Evolutionary conservation across 2,113 vertebrate genomes (phyloP).

Genomic region (Jacana jacana): DNA sequence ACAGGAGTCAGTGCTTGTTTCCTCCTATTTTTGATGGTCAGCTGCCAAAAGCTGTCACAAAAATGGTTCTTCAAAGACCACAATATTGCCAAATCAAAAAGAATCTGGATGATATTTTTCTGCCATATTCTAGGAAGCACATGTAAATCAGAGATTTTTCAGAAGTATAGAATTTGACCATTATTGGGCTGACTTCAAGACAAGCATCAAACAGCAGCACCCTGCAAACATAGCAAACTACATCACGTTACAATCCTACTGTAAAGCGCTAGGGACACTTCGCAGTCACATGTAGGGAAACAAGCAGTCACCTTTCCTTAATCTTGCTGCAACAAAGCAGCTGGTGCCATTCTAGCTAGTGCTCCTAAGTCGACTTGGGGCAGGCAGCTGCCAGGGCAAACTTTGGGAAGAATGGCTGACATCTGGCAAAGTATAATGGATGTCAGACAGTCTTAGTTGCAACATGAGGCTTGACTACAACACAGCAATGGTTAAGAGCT

Average conservation of each 20-base stretch:
- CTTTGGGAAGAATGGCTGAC: not conserved
- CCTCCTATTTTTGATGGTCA: not conserved
- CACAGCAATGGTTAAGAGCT: not conserved
- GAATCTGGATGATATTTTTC: not conserved
- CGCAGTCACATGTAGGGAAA: not conserved
- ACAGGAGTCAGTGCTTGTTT: not conserved
- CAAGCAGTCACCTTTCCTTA: not conserved
- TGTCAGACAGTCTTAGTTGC: not conserved
- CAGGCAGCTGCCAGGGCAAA: not conserved
- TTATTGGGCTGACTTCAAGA: not conserved
- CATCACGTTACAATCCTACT: not conserved
- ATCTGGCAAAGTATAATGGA: not conserved
- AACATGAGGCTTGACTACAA: fast-evolving
- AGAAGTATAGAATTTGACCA: not conserved
- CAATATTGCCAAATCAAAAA: not conserved
- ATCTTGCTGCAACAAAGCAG: not conserved
- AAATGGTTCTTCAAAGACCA: not conserved
- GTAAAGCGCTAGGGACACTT: not conserved
- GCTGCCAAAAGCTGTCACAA: not conserved
- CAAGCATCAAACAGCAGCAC: not conserved
- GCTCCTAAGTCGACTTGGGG: not conserved
- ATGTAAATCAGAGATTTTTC: not conserved
- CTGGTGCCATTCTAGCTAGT: not conserved
- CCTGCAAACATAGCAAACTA: not conserved
- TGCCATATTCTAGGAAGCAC: not conserved